Conservation (phyloP, 1,140 invertebrate species). For the Plutomurus gul region DNA sequence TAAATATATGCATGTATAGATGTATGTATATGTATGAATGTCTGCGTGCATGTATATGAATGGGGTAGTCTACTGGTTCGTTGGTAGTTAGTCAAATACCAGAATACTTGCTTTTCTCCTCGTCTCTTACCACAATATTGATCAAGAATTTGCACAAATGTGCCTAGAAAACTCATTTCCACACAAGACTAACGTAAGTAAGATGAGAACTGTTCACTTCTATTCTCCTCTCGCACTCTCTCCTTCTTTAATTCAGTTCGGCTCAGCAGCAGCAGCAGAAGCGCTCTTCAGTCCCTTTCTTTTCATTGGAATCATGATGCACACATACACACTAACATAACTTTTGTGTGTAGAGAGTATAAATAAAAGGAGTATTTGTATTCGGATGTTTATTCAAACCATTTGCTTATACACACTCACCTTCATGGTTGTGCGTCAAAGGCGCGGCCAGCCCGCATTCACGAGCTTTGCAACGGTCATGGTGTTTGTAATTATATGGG, state of each 20-base stretch:
- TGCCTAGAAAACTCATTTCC: constrained; percentile 35
- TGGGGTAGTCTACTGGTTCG: neutral
- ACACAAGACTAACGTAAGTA: neutral
- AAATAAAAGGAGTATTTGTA: no score
- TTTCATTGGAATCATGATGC: neutral
- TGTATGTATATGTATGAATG: neutral
- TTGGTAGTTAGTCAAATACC: constrained; percentile 12
- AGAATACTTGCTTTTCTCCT: constrained; percentile 9
- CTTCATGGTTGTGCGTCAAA: no score
- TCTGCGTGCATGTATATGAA: neutral
- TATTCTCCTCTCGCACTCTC: neutral
- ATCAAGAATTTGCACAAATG: constrained; percentile 40
- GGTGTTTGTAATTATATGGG: neutral
- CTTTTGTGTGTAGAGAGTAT: no score
- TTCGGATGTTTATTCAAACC: no score
- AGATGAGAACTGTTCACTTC: constrained; percentile 13
- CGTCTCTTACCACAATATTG: constrained; percentile 33
- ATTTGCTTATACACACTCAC: no score
- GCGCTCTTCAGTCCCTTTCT: neutral
- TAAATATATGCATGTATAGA: neutral
- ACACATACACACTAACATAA: no score
- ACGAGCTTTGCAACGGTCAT: neutral
- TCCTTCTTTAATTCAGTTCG: neutral
- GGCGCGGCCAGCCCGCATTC: no score
- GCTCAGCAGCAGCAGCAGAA: no score